Evolutionary conservation across 2,888 invertebrate species (phyloP).

Genomic region (Ochlodes sylvanus): DNA sequence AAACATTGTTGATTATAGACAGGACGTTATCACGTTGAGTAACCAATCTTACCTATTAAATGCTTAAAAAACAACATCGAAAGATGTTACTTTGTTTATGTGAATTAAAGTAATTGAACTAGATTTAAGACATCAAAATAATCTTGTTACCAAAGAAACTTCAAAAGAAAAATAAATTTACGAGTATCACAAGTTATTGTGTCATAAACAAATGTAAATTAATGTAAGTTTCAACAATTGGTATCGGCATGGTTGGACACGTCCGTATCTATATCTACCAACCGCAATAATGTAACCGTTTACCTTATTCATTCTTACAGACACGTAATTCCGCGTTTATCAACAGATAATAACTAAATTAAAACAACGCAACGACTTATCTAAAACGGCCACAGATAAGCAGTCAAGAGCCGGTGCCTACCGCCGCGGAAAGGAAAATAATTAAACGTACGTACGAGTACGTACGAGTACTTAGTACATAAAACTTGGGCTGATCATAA

Average conservation of each 20-base stretch:
- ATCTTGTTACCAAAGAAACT: too few species aligned
- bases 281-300: conserved; percentile 9
- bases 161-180: too few species aligned
- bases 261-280: not conserved
- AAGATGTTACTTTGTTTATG: too few species aligned
- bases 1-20: conserved; percentile 24
- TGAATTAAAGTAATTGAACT: too few species aligned
- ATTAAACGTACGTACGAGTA: conserved; percentile 33
- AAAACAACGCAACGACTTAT: conserved; percentile 38
- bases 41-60: conserved; percentile 11
- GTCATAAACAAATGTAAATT: too few species aligned
- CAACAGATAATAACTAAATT: conserved; percentile 34
- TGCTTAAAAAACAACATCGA: too few species aligned
- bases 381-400: conserved; percentile 38
- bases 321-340: conserved; percentile 33
- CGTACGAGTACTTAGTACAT: conserved; percentile 27
- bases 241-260: not conserved
- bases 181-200: too few species aligned
- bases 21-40: conserved; percentile 4
- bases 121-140: too few species aligned
- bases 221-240: too few species aligned
- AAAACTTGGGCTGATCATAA: conserved; percentile 32
- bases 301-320: conserved; percentile 2
- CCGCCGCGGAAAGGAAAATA: conserved; percentile 34
- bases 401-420: conserved; percentile 34